phyloP scores from a whole-genome alignment of 2,113 vertebrate genomes.

The Gobio gobio region DNA sequence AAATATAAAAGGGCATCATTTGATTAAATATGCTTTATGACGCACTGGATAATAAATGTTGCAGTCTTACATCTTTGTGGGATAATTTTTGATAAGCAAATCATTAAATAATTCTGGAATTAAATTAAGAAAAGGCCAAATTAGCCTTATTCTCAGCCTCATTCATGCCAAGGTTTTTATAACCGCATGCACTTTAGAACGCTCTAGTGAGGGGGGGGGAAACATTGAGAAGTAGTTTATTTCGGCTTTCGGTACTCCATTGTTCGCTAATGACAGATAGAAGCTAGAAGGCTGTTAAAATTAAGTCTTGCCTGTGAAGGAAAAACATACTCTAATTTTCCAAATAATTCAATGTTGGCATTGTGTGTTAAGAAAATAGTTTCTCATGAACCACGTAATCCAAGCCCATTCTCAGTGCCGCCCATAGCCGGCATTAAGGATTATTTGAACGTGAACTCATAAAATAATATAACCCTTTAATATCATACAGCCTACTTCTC shows the following conservation, averaged over 20 bases:
- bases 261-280: neutral
- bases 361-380: neutral
- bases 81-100: neutral
- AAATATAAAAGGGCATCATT: neutral
- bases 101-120: neutral
- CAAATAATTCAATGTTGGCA: neutral
- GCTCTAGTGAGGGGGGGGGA: neutral
- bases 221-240: neutral
- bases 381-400: neutral
- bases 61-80: neutral
- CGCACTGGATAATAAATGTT: neutral
- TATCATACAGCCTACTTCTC: neutral
- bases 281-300: neutral
- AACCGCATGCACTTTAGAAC: neutral
- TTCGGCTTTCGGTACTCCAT: neutral
- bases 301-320: too few species aligned
- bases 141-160: neutral
- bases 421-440: neutral
- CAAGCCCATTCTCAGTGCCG: neutral
- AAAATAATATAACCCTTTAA: neutral
- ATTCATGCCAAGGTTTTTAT: neutral
- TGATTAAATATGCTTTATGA: constrained; percentile 13
- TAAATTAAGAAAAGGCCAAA: neutral
- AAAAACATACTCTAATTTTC: neutral
- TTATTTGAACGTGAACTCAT: neutral